phyloP scores from a whole-genome alignment of 2,888 invertebrate species.

The Drosophila anomalata region DNA sequence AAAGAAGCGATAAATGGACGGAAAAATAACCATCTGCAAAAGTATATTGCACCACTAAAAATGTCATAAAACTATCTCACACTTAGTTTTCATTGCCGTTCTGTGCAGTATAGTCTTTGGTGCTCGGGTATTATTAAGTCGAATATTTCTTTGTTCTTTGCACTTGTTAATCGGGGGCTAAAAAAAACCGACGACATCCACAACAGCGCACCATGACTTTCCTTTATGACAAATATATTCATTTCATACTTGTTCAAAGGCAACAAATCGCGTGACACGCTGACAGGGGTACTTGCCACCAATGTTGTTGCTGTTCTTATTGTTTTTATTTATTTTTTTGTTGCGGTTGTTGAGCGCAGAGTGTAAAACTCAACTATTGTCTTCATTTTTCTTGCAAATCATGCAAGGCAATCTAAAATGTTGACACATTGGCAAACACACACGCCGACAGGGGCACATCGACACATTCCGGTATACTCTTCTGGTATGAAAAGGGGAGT shows the following conservation, averaged over 20 bases:
- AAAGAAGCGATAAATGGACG: no score
- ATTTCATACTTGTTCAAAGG: slow-evolving; percentile 72
- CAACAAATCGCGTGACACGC: slow-evolving; percentile 74
- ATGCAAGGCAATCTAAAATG: slow-evolving; percentile 75
- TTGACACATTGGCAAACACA: slow-evolving; percentile 71
- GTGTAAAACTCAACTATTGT: slow-evolving; percentile 76
- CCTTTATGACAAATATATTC: slow-evolving; percentile 73
- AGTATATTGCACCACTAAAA: no score
- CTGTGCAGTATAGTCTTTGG: no score
- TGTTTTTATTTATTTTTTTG: slow-evolving; percentile 16
- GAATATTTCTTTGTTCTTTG: slow-evolving; percentile 17
- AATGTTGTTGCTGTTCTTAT: slow-evolving; percentile 3
- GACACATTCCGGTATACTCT: slow-evolving; percentile 23
- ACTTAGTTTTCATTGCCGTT: no score
- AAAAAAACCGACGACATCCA: slow-evolving; percentile 50
- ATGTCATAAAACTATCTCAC: no score
- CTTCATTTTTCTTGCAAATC: slow-evolving; percentile 79
- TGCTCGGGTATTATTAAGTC: not conserved
- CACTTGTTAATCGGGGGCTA: slow-evolving; percentile 61
- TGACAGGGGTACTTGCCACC: slow-evolving; percentile 60
- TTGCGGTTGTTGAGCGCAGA: slow-evolving; percentile 46
- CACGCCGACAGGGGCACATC: slow-evolving; percentile 31
- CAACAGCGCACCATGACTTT: slow-evolving; percentile 65
- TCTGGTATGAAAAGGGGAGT: not conserved
- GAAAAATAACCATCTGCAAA: no score